Conservation (phyloP, 2,797 vertebrate genomes). For the Mormyrops attenuatus region DNA sequence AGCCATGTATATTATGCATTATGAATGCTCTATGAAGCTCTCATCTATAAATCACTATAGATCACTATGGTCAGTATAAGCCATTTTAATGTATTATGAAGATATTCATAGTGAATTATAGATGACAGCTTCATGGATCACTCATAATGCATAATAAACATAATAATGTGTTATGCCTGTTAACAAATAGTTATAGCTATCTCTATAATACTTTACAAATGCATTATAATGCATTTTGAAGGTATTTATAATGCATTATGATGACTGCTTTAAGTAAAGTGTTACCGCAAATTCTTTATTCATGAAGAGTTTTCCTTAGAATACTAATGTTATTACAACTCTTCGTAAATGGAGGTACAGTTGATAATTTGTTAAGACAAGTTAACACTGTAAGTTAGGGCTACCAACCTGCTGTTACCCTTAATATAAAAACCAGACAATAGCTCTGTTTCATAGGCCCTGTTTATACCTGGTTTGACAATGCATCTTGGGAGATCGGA, state of each 20-base stretch:
- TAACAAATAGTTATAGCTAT: not conserved
- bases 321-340: slow-evolving; percentile 18
- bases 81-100: not conserved
- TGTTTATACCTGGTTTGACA: not conserved
- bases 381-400: slow-evolving; percentile 35
- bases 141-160: not conserved
- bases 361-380: not conserved
- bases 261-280: not conserved
- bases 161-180: not conserved
- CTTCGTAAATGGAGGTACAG: not conserved
- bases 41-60: not conserved
- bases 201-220: not conserved
- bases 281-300: slow-evolving; percentile 13
- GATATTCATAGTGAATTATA: not conserved
- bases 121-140: not conserved
- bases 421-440: slow-evolving; percentile 50
- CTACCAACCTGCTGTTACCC: slow-evolving; percentile 45
- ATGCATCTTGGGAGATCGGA: not conserved
- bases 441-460: slow-evolving; percentile 38
- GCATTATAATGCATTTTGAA: not conserved
- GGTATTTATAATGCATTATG: not conserved
- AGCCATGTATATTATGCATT: not conserved
- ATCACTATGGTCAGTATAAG: not conserved
- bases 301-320: slow-evolving; percentile 18
- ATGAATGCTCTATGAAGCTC: not conserved